Conservation (phyloP, 2,113 vertebrate species). For the Canis aureus region DNA sequence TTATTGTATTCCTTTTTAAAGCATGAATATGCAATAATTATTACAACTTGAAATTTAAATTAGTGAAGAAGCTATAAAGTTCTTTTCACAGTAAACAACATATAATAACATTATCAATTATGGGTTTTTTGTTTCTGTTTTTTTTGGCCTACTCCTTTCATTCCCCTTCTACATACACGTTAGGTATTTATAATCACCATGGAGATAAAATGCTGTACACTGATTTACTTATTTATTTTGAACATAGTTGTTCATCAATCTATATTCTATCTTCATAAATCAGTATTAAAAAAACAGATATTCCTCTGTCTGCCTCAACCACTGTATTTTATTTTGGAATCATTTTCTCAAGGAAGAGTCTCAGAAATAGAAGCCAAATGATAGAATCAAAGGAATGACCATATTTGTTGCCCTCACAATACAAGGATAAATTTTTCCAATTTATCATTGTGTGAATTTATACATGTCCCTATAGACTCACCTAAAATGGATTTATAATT, state of each 20-base stretch:
- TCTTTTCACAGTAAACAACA: background rate
- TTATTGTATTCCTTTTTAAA: conserved; percentile 7
- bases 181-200: background rate
- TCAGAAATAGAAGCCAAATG: conserved; percentile 16
- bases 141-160: background rate
- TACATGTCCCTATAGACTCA: background rate
- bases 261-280: background rate
- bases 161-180: background rate
- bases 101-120: background rate
- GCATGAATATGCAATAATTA: background rate
- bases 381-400: background rate
- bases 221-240: conserved; percentile 9
- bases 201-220: background rate
- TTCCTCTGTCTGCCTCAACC: background rate
- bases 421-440: background rate
- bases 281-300: background rate
- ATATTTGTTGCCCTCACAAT: background rate
- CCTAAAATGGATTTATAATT: background rate
- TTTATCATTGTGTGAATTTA: background rate
- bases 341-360: background rate
- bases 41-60: background rate
- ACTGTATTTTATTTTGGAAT: background rate
- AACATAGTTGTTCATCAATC: background rate
- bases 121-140: background rate
- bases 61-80: background rate